Evolutionary conservation across 2,888 invertebrate species (phyloP), one percentile per base, ranked within the genome.

Genomic region (Orchesellides sinensis): DNA sequence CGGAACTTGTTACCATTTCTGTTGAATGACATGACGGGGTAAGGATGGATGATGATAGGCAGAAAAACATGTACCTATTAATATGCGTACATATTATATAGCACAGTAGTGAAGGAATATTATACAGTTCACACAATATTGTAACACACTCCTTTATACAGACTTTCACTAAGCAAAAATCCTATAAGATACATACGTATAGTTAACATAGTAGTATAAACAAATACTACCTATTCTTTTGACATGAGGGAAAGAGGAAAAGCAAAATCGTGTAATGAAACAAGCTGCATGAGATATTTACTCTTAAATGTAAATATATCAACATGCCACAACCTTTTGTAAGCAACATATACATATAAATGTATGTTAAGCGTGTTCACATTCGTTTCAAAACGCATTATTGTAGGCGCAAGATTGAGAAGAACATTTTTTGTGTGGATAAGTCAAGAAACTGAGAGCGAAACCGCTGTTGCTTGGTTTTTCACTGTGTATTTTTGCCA

Each of bases 281-380:
- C 35, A 40, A 65, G 25, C 8, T 35, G 35, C 65, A 65, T 32
- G 61, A 73, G 47, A 54, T 45, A 65, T 75, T 63, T 52, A 49
- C 61, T n/a, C 45, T 25, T 56, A 52, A 32, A 32, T 52, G 74
- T 40, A 74, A 65, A 74, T 47, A 74, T 65, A 75, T 66, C 74
- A 66, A 27, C 54, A 40, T 40, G 65, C 54, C 35, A 47, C 47
- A 73, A 75, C 19, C 14, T 54, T 63, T 21, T 52, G 74, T 35
- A 65, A 54, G 66, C 74, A 65, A 35, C 23, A 10, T 49, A 19
- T 56, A 25, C 25, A 52, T 52, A 40, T 14, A 1, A 40, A 10
- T 32, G 3, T 61, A 27, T 14, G 29, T 35, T 35, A 35, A 2
- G 21, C 14, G 10, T 45, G n/a, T 14, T 23, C 2, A 45, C 32